Base-by-base conservation (phyloP, 2,888 invertebrate species). In the Melanostoma scalare region DNA sequence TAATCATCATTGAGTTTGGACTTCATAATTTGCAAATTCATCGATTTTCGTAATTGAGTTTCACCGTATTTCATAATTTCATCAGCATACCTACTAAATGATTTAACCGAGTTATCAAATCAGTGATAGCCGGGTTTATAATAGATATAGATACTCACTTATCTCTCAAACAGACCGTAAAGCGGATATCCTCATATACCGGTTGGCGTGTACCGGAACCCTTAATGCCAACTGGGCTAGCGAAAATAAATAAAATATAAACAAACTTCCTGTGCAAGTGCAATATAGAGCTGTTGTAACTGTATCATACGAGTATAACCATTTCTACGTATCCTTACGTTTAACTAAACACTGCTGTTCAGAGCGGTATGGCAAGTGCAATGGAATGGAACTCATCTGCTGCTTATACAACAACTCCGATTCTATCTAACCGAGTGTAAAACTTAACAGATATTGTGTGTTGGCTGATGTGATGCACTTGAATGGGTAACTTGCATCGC, bases 31-130 rank as follows among this genome's bases (percentile, higher is more conserved):
- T 75, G 60, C 68, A 68, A 75, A 75, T 68, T 61, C 68, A 61
- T 53, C 68, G 53, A 68, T 75, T 68, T 68, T 60, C 52, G 60
- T 68, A 68, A 75, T 61, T 68, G 60, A 61, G 60, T 61, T 20
- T 20, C 20, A 20, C 20, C 20, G 20, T 20, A 20, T 1, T 1
- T 20, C 20, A 20, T 20, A 1, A 20, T 20, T 20, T 20, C 20
- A 20, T 20, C 1, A 20, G 20, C 20, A 20, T 20, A 20, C 20
- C 20, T 20, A 20, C 20, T 20, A 20, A 20, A 20, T 20, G 20
- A 20, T 20, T 20, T 20, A 20, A 20, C 20, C 20, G 20, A 20
- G 20, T 1, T 20, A 20, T 20, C 20, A 20, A 20, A 20, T 20
- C 20, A 20, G 20, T 20, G 20, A 20, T 20, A 20, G 20, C 20